Evolutionary conservation across 2,113 vertebrate genomes (phyloP), one percentile per base, ranked within the genome.

Genomic region (Pedionomus torquatus): DNA sequence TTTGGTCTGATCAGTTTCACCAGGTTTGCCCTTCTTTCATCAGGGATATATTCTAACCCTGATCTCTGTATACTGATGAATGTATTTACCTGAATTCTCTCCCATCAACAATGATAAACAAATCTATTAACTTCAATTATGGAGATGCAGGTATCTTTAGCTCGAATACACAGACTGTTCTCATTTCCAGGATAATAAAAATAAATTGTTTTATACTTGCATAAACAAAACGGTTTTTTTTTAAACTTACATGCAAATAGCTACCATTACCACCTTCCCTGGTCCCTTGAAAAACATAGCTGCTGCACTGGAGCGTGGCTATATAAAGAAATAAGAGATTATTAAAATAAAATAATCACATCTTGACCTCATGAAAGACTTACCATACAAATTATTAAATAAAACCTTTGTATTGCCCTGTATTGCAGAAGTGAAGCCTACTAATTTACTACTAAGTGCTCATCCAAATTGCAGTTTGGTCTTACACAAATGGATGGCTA

Each of bases 181-280:
- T 74, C n/a, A n/a, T 64, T 90, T 48, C n/a, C 54, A 77, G 16
- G 48, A 91, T 61, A 94, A 87, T 30, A 90, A 48, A 92, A 82
- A 66, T 25, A 24, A 82, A 58, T 71, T 54, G 70, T 33, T 91
- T 77, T 54, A 41, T 9, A 88, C 9, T 87, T 94, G 48, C 75
- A 82, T 44, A 86, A 97, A 76, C 24, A 83, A 95, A 91, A 37
- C 12, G 10, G 14, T 77, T 90, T 65, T 95, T 91, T 95, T 84
- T 24, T 17, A 87, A 95, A 98, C 99, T 99, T 98, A 99, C 99
- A 99, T 99, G 98, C 99, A 99, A 97, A 99, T 99, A 66, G 99
- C 99, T 55, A 99, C 99, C 98, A 99, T 99, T 71, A 99, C 99
- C 95, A 99, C 99, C 95, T 99, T 99, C 90, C 99, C 99, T 44